Evolutionary conservation across 2,888 invertebrate genomes (phyloP).

Genomic region (Aproaerema taeniolella): DNA sequence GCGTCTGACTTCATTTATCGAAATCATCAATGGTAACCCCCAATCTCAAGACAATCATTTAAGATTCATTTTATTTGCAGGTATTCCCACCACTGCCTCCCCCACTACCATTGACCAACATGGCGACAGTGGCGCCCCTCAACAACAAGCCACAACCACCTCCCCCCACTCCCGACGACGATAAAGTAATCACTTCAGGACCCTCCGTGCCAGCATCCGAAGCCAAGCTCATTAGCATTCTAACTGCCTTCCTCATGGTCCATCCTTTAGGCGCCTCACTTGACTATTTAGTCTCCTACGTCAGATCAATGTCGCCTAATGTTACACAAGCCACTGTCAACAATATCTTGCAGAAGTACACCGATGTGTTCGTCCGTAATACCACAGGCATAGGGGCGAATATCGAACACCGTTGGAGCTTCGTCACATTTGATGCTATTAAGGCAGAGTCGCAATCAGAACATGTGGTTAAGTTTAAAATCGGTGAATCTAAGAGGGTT

Average conservation of each 20-base stretch:
- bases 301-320: slow-evolving; percentile 43
- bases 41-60: too few species aligned
- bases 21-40: too few species aligned
- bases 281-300: slow-evolving; percentile 52
- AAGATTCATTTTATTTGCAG: slow-evolving; percentile 15
- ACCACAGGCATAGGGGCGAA: slow-evolving; percentile 41
- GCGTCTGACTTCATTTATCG: too few species aligned
- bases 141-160: slow-evolving; percentile 23
- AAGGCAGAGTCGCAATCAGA: slow-evolving; percentile 30
- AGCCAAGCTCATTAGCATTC: slow-evolving; percentile 55
- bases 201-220: slow-evolving; percentile 36
- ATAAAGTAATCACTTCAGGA: slow-evolving; percentile 22
- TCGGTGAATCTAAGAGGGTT: too few species aligned
- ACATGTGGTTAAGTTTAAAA: slow-evolving; percentile 9
- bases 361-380: slow-evolving; percentile 42
- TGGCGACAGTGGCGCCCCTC: slow-evolving; percentile 9
- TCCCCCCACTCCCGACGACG: slow-evolving; percentile 32
- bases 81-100: slow-evolving; percentile 34
- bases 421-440: slow-evolving; percentile 42
- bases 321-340: slow-evolving; percentile 38
- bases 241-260: slow-evolving; percentile 57
- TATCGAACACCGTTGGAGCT: slow-evolving; percentile 48
- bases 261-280: slow-evolving; percentile 54
- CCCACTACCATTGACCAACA: slow-evolving; percentile 26
- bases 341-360: slow-evolving; percentile 40